Base-by-base conservation (phyloP, 2,797 vertebrate genomes). In the Macropus fuliginosus region DNA sequence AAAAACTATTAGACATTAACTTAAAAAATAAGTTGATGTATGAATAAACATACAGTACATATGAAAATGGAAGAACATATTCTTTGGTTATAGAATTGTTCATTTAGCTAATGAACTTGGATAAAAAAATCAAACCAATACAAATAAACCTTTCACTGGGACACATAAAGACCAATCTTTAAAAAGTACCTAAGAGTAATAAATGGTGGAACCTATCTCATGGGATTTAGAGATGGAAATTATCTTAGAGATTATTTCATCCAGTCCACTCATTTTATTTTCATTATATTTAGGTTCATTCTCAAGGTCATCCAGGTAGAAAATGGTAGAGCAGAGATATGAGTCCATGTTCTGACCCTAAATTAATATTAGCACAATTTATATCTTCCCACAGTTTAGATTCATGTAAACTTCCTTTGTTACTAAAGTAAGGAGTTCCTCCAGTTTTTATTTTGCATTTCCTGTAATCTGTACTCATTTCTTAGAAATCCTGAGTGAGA, bases 71-170 rank as follows among this genome's bases (percentile, higher is more conserved):
- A 46, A 81, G 8, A 46, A 24, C 21, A 46, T 46, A 81, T 81
- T 24, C n/a, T 81, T 81, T 81, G 40, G 4, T 81, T 81, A 21
- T 11, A 81, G 66, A 74, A 74, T 13, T 74, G n/a, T 13, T 29
- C 94, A 54, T 94, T 21, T 95, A 97, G 59, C 92, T 95, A 89
- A 92, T 34, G 4, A 56, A 55, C n/a, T 52, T 91, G 46, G 55
- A 90, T 87, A 94, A 92, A 55, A 28, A 3, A 55, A 74, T 74
- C 62, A 74, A n/a, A 40, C 5, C 62, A 74, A 40, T 40, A 74
- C 62, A 74, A 40, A 74, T 74, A 74, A 40, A 74, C 16, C n/a
- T n/a, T n/a, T 21, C 13, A 21, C 6, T 74, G 62, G 34, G 62
- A n/a, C 31, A 16, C 34, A n/a, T 66, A 62, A 66, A n/a, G 5